These are phyloP conservation scores for Prosopocoilus inquinatus DNA, from an alignment of 2,888 invertebrate genomes.

Conservation along the genomic window DNA sequence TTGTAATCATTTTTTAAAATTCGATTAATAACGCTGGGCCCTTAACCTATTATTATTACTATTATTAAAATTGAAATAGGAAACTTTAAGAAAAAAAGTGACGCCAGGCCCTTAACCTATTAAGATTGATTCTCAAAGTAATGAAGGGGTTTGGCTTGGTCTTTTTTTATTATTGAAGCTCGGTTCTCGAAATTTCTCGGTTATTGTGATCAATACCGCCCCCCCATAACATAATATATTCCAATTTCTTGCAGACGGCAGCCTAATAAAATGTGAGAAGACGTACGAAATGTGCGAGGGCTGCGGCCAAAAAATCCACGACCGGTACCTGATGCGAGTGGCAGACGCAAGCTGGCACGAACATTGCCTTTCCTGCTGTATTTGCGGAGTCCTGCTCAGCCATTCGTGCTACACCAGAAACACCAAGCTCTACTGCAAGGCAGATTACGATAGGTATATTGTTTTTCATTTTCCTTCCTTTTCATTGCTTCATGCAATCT, in stretches of 20 bases:
- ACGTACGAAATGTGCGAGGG: slow-evolving; percentile 89
- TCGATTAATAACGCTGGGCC: no score
- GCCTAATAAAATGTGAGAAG: slow-evolving; percentile 72
- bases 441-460: slow-evolving; percentile 91
- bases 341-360: slow-evolving; percentile 96
- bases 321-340: slow-evolving; percentile 92
- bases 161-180: no score
- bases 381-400: slow-evolving; percentile 85
- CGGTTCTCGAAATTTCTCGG: no score
- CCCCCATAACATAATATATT: not conserved
- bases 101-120: no score
- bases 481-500: not conserved
- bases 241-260: slow-evolving; percentile 29
- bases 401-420: slow-evolving; percentile 95
- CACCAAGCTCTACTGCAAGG: slow-evolving; percentile 93
- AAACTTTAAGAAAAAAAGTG: no score
- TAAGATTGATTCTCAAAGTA: no score
- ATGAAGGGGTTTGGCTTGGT: no score
- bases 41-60: no score
- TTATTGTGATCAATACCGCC: no score
- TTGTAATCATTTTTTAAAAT: no score
- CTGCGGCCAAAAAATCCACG: slow-evolving; percentile 92
- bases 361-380: slow-evolving; percentile 91
- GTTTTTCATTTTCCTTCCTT: not conserved
- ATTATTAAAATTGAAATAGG: no score